phyloP scores from a whole-genome alignment of 2,888 invertebrate species.

The Ichneumon xanthorius region DNA sequence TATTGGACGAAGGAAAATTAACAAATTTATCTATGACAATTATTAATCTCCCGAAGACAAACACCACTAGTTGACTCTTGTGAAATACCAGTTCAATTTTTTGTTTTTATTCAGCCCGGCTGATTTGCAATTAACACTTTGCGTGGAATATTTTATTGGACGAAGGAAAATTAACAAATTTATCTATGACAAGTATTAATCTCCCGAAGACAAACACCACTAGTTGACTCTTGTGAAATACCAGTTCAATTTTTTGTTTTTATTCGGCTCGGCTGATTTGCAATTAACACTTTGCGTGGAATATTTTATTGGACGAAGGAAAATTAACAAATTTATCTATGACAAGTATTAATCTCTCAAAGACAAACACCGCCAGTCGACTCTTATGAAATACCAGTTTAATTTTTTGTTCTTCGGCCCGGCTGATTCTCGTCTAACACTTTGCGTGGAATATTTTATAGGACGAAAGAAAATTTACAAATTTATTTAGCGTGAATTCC shows the following conservation, averaged over 20 bases:
- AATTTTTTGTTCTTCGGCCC: neutral
- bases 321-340: neutral
- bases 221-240: neutral
- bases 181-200: neutral
- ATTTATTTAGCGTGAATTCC: slow-evolving; percentile 23
- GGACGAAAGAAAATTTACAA: neutral
- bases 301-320: neutral
- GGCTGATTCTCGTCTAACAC: neutral
- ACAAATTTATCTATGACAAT: neutral
- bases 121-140: neutral
- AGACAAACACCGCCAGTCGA: neutral
- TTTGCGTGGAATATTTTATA: neutral
- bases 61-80: neutral
- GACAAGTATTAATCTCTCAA: neutral
- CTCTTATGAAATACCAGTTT: neutral
- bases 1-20: neutral
- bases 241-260: neutral
- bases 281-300: neutral
- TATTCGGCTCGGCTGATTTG: neutral
- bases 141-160: neutral
- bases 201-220: neutral
- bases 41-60: slow-evolving; percentile 8
- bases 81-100: neutral
- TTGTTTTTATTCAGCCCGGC: neutral
- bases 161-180: neutral